These are phyloP conservation scores for Ispidina picta DNA, from an alignment of 2,797 vertebrate species.

Conservation along the genomic window DNA sequence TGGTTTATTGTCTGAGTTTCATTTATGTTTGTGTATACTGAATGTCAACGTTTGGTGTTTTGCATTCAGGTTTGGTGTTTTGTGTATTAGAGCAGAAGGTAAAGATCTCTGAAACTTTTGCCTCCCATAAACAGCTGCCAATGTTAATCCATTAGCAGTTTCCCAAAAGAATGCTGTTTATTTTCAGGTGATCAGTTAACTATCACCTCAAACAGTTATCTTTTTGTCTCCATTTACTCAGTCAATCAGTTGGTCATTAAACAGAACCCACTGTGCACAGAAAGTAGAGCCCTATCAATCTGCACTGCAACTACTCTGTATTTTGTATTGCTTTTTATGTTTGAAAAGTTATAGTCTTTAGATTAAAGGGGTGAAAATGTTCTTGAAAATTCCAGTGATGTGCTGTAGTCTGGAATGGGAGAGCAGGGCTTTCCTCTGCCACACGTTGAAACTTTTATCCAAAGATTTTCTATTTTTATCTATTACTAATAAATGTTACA, in stretches of 20 bases:
- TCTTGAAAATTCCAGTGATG: not conserved
- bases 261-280: not conserved
- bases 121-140: not conserved
- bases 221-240: not conserved
- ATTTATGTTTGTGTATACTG: not conserved
- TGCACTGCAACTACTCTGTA: not conserved
- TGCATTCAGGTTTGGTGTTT: not conserved
- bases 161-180: not conserved
- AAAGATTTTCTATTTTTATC: constrained; percentile 1
- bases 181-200: not conserved
- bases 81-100: not conserved
- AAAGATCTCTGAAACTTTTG: not conserved
- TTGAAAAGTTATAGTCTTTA: not conserved
- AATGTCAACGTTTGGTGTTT: not conserved
- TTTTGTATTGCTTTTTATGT: not conserved
- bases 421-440: not conserved
- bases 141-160: not conserved
- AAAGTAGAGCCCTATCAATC: not conserved
- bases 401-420: not conserved
- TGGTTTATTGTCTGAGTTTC: not conserved
- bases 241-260: not conserved
- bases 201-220: not conserved
- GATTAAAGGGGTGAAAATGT: not conserved
- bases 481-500: constrained; percentile 7
- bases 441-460: not conserved